phyloP scores from a whole-genome alignment of 30 jellyfish, hydroid and myxozoan species.

The Aurelia sp. region DNA sequence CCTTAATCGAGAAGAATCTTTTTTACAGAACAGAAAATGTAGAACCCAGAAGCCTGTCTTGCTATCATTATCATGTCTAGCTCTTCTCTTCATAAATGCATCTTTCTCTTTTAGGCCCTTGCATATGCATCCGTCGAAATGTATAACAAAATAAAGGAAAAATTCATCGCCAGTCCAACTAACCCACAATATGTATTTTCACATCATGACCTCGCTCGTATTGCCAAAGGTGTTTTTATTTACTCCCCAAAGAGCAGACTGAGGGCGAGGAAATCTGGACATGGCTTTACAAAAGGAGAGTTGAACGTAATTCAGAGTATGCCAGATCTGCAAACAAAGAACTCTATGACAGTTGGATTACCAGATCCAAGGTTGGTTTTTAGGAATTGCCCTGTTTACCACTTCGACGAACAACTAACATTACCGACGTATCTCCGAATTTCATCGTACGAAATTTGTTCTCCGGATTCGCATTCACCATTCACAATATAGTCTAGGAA shows the following conservation, averaged over 20 bases:
- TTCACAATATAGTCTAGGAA: no score
- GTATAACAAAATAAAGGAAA: slow-evolving; percentile 25
- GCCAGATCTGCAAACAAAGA: slow-evolving; percentile 25
- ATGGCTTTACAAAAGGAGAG: background rate
- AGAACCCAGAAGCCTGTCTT: no score
- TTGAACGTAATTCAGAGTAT: slow-evolving; percentile 22
- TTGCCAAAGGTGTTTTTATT: slow-evolving; percentile 71
- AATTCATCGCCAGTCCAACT: slow-evolving; percentile 7
- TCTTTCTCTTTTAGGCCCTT: slow-evolving; percentile 56
- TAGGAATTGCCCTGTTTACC: no score
- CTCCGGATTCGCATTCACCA: no score
- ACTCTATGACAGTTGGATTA: background rate
- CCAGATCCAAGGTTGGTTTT: slow-evolving; percentile 51
- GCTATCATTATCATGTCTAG: no score
- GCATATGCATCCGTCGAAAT: slow-evolving; percentile 58
- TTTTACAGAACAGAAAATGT: no score
- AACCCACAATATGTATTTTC: slow-evolving; percentile 74
- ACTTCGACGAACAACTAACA: no score
- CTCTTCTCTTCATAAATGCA: background rate
- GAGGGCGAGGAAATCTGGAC: slow-evolving; percentile 22
- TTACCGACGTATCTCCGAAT: no score
- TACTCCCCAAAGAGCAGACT: slow-evolving; percentile 63
- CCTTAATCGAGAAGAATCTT: no score
- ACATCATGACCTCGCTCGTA: slow-evolving; percentile 67
- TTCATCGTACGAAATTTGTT: no score